Evolutionary conservation across 1,140 invertebrate species (phyloP).

Genomic region (Ephestia elutella): DNA sequence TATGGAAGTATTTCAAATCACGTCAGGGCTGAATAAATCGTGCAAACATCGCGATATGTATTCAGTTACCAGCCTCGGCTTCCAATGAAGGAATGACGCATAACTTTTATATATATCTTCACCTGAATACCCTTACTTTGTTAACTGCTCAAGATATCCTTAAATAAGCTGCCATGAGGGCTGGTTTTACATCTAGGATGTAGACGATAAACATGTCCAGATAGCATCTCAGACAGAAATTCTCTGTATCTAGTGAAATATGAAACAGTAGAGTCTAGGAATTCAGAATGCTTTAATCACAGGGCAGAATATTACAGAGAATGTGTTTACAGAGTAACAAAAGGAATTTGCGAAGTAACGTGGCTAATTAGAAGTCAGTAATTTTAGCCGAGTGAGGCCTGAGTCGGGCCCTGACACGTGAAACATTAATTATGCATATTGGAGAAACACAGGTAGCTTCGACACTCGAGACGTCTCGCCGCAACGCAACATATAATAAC

Average conservation of each 20-base stretch:
- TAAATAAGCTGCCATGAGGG: background rate
- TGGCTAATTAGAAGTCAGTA: background rate
- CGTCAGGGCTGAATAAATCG: background rate
- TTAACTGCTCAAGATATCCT: background rate
- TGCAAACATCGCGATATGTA: background rate
- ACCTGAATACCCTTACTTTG: too few relatives aligned
- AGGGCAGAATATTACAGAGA: background rate
- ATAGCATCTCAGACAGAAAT: background rate
- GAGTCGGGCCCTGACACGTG: background rate
- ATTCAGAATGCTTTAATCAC: background rate
- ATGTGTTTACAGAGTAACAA: background rate
- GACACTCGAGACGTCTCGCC: conserved; percentile 64
- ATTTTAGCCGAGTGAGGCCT: background rate
- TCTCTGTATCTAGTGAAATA: background rate
- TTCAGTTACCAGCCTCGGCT: background rate
- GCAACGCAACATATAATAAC: conserved; percentile 26
- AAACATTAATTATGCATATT: conserved; percentile 52
- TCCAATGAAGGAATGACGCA: background rate
- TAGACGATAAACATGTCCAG: background rate
- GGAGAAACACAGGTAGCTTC: conserved; percentile 38
- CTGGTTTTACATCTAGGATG: background rate
- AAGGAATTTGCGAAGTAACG: background rate
- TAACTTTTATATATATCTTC: background rate
- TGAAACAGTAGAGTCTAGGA: background rate
- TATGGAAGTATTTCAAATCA: conserved; percentile 1